phyloP scores from a whole-genome alignment of 2,888 invertebrate genomes.

The Tethea ocularis region DNA sequence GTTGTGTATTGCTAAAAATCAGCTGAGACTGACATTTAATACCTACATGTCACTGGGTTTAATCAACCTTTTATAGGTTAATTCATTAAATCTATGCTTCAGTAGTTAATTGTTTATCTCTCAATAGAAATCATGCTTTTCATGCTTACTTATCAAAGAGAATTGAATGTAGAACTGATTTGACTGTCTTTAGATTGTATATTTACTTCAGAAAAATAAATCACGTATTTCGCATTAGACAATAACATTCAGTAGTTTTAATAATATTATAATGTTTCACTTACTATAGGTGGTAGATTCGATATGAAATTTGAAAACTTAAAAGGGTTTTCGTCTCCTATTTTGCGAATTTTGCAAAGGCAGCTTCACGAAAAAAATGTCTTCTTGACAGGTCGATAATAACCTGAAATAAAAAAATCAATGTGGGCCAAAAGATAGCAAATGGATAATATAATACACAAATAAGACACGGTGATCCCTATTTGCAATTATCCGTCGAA shows the following conservation, averaged over 20 bases:
- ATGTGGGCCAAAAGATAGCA: conserved; percentile 59
- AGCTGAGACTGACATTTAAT: conserved; percentile 8
- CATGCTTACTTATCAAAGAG: neutral
- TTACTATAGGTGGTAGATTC: conserved; percentile 83
- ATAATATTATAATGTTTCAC: conserved; percentile 30
- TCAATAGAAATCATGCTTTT: neutral
- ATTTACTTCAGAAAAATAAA: neutral
- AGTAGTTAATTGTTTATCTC: neutral
- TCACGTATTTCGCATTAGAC: neutral
- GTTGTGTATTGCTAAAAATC: neutral
- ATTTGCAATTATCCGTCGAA: conserved; percentile 29
- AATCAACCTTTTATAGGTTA: neutral
- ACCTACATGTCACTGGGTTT: no score
- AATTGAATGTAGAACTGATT: neutral
- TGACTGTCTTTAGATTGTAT: neutral
- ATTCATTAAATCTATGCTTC: neutral
- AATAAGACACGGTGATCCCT: conserved; percentile 21
- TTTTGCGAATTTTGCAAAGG: conserved; percentile 78
- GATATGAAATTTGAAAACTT: conserved; percentile 82
- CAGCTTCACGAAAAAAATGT: conserved; percentile 78
- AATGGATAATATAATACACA: conserved; percentile 25
- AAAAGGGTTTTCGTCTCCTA: conserved; percentile 82
- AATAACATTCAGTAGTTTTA: neutral
- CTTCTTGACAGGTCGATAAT: conserved; percentile 82
- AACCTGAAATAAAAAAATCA: conserved; percentile 82